Percentiles rank a stretch among this genome's conserved stretches.
Conservation (phyloP, 2,888 invertebrate species). For the Neocrepidodera transversa region DNA sequence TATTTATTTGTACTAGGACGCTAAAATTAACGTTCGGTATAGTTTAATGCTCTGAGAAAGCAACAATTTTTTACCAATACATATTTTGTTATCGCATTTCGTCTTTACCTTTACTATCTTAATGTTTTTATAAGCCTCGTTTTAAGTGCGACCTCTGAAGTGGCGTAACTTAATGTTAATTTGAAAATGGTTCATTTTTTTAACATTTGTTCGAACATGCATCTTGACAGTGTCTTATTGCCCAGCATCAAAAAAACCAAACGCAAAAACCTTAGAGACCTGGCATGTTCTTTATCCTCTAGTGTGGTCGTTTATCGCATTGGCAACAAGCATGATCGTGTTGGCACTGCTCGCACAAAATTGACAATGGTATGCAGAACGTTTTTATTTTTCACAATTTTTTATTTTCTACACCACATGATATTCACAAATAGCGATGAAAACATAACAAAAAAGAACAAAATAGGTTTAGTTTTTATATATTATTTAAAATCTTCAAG, state of each 20-base stretch:
- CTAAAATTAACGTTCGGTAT: too few relatives aligned
- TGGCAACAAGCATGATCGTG: conserved; percentile 62
- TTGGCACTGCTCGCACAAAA: conserved; percentile 61
- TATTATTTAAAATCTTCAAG: too few relatives aligned
- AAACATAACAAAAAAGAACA: conserved; percentile 13
- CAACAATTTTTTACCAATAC: too few relatives aligned
- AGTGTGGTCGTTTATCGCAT: conserved; percentile 60
- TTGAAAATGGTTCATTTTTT: conserved; percentile 47
- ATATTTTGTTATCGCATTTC: too few relatives aligned
- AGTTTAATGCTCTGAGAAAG: too few relatives aligned
- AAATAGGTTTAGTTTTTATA: too few relatives aligned
- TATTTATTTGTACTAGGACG: too few relatives aligned
- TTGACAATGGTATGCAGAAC: conserved; percentile 57
- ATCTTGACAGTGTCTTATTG: conserved; percentile 52
- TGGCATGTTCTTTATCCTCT: conserved; percentile 61
- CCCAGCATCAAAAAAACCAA: conserved; percentile 54
- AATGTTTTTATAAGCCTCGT: conserved; percentile 11
- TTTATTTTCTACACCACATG: conserved; percentile 21
- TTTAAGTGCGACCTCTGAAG: not conserved
- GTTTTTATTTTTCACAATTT: conserved; percentile 42
- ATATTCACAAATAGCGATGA: conserved; percentile 8
- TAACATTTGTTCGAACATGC: conserved; percentile 37
- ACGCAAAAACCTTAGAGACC: conserved; percentile 53
- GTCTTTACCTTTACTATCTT: not conserved
- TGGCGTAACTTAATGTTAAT: conserved; percentile 53